phyloP scores from a whole-genome alignment of 2,113 vertebrate genomes.

The Chionodraco myersi region DNA sequence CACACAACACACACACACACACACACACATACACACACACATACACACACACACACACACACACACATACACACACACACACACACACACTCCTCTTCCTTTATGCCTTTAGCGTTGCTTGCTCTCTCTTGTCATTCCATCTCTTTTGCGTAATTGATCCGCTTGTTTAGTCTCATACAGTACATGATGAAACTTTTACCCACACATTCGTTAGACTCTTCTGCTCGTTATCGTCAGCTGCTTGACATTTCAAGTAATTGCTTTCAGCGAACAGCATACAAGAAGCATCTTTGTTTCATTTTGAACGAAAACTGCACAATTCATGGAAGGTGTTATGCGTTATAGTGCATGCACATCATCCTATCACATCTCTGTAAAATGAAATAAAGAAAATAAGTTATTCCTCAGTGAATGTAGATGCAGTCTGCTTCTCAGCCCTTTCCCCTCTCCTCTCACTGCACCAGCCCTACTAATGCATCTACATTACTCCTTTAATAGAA shows the following conservation, averaged over 20 bases:
- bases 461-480: constrained; percentile 49
- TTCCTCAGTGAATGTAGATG: constrained; percentile 23
- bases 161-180: constrained; percentile 1
- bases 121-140: neutral
- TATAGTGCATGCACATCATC: neutral
- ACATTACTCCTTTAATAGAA: constrained; percentile 61
- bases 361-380: constrained; percentile 15
- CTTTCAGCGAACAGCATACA: neutral
- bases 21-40: constrained; percentile 1
- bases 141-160: constrained; percentile 6
- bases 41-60: neutral
- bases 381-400: neutral
- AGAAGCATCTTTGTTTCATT: neutral
- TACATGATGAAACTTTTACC: constrained; percentile 18
- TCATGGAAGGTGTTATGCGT: neutral
- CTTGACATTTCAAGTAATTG: constrained; percentile 17
- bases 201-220: constrained; percentile 3
- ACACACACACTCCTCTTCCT: neutral
- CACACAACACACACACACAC: neutral
- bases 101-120: neutral
- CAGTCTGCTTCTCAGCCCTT: constrained; percentile 14
- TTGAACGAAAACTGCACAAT: neutral
- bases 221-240: constrained; percentile 7
- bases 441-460: constrained; percentile 21
- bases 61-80: neutral